phyloP scores from a whole-genome alignment of 37 sponge, comb jelly and placozoan genomes.

The Amphimedon queenslandica region DNA sequence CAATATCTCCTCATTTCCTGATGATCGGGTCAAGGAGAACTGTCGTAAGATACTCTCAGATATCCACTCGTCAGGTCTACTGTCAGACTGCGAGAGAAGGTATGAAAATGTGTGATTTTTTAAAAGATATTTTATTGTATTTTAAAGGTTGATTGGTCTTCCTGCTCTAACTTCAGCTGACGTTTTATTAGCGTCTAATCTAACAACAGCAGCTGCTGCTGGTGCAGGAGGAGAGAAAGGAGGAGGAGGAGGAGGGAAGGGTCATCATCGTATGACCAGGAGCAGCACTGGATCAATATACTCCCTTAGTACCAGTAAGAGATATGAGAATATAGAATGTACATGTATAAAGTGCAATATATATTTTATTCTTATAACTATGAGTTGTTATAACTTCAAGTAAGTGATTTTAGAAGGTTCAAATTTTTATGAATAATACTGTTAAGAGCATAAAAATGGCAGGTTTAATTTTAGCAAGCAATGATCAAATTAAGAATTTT shows the following conservation, averaged over 20 bases:
- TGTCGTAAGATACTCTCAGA: slow-evolving; percentile 29
- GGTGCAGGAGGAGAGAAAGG: background rate
- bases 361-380: too few species aligned
- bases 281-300: background rate
- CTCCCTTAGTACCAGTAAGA: background rate
- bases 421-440: too few species aligned
- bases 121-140: background rate
- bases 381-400: too few species aligned
- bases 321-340: too few species aligned
- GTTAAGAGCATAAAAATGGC: too few species aligned
- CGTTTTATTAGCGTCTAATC: slow-evolving; percentile 15
- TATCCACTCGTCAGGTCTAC: slow-evolving; percentile 25
- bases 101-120: background rate
- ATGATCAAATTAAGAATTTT: too few species aligned
- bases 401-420: too few species aligned
- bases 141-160: slow-evolving; percentile 5
- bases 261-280: background rate
- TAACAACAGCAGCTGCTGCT: background rate
- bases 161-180: slow-evolving; percentile 41
- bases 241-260: background rate
- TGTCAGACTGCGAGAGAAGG: slow-evolving; percentile 33
- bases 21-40: slow-evolving; percentile 23
- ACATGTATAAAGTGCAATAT: too few species aligned
- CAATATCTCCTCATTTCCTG: slow-evolving; percentile 2
- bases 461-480: too few species aligned